Base-by-base conservation (phyloP, 2,888 invertebrate species). In the Brachyptera putata region DNA sequence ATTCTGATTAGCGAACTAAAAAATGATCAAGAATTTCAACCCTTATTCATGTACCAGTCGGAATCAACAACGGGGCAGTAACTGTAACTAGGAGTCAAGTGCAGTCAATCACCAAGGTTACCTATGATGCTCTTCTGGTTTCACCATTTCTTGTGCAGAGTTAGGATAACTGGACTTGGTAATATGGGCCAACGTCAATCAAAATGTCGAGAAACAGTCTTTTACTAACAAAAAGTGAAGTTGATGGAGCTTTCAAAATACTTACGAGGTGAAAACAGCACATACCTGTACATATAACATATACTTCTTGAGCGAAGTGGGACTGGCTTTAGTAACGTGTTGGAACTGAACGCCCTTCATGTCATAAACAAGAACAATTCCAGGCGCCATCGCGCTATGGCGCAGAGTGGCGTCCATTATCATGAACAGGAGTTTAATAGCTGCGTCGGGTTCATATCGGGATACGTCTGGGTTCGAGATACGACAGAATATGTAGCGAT, bases 221-320 rank as follows among this genome's bases (percentile, higher is more conserved):
- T 5, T 7, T 11, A 30, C 7, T 7, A 30, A 11, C 34, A 30
- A 30, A 5, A 11, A 5, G 5, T 30, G 34, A 30, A 30, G 34
- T 30, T 5, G 34, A 7, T 5, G 11, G 11, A n/a, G 14, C 14
- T 39, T 14, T 11, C 7, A 4, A 9, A 11, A 39, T 39, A 14
- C 14, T n/a, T 9, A 7, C 14, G 4, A 4, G 7, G 39, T 7
- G n/a, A 11, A n/a, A n/a, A 4, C 5, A 7, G 14, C 13, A 34
- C 58, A 0, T 49, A 66, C 67, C 64, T 67, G 67, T 18, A 67
- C 58, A 56, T 68, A 68, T 4, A 62, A 55, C 60, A 68, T 65
- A 62, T 67, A 68, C 46, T 66, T 68, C 58, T 63, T 63, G 30
- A 67, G 61, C 3, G 65, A 50, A 13, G 65, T 60, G 11, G 67